These are phyloP conservation scores for Nephotettix cincticeps DNA, from an alignment of 1,140 invertebrate species.

Conservation along the genomic window DNA sequence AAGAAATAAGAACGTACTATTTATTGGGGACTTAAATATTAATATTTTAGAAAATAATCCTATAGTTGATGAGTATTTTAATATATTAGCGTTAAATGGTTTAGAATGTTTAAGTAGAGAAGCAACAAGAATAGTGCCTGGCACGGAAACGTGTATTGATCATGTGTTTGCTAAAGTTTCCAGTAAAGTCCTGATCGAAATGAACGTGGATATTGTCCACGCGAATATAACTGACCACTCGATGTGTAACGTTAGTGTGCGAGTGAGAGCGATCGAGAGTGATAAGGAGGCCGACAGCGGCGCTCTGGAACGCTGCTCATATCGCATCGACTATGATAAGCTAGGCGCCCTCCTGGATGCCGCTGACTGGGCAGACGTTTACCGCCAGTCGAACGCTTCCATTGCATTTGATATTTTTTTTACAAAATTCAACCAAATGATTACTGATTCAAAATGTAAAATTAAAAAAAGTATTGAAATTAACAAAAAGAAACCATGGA, in stretches of 20 bases:
- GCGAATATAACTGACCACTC: neutral
- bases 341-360: neutral
- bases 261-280: neutral
- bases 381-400: neutral
- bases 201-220: neutral
- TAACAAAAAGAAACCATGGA: neutral
- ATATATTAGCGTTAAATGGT: no score
- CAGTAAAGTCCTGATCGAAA: neutral
- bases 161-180: neutral
- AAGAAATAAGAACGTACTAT: no score
- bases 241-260: neutral
- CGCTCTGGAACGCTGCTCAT: neutral
- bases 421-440: neutral
- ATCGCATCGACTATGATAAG: neutral
- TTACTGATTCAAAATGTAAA: neutral
- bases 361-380: neutral
- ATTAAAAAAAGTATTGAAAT: neutral
- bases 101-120: neutral
- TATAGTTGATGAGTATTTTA: no score
- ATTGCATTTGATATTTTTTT: neutral
- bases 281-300: neutral
- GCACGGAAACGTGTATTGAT: neutral
- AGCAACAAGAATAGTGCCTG: neutral
- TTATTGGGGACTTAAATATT: no score
- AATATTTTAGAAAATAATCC: no score